These are phyloP conservation scores for Oreocharis arfaki DNA, from an alignment of 2,113 vertebrate genomes.

Conservation along the genomic window DNA sequence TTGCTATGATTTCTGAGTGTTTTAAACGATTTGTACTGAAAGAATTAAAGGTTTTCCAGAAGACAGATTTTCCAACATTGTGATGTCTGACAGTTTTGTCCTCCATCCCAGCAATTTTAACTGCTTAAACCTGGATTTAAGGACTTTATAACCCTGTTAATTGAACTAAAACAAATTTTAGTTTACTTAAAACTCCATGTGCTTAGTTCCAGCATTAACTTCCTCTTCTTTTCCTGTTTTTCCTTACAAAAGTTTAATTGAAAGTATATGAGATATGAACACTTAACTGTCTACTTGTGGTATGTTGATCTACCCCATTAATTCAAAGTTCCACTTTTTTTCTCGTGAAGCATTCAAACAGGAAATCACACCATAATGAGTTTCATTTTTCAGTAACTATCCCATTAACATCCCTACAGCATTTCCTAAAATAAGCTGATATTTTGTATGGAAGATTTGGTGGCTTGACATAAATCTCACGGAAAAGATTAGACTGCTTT, in stretches of 20 bases:
- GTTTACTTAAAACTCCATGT: background rate
- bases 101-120: background rate
- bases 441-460: background rate
- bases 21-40: background rate
- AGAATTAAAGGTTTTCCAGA: background rate
- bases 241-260: background rate
- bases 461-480: background rate
- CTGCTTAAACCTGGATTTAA: background rate
- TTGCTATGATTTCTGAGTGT: no score
- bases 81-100: background rate
- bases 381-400: background rate
- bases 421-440: background rate
- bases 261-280: background rate
- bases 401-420: background rate
- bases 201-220: background rate
- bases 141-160: background rate
- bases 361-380: background rate
- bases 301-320: background rate
- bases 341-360: background rate
- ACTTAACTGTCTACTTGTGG: background rate
- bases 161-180: background rate
- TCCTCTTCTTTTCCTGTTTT: background rate
- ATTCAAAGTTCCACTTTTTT: background rate
- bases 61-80: background rate
- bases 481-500: background rate